These are phyloP conservation scores for Galago senegalensis DNA, from an alignment of 2,797 vertebrate genomes.

Conservation along the genomic window DNA sequence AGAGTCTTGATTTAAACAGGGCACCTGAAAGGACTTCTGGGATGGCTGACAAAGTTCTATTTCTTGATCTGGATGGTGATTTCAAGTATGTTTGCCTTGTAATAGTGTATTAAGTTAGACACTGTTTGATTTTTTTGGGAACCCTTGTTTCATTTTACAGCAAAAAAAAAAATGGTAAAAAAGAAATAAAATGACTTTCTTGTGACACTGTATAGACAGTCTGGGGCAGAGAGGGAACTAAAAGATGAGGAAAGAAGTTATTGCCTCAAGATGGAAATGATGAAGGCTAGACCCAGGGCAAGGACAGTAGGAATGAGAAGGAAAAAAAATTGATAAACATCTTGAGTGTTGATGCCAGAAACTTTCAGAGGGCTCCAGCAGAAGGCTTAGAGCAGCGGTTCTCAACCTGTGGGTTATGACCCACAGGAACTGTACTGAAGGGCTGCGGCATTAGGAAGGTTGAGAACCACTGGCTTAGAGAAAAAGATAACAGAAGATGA, in stretches of 20 bases:
- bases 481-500: neutral
- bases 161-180: neutral
- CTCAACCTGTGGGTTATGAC: too few relatives aligned
- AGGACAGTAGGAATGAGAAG: neutral
- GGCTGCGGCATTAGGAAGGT: too few relatives aligned
- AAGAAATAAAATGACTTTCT: neutral
- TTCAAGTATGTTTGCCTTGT: slow-evolving; percentile 3
- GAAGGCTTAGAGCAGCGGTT: neutral
- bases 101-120: slow-evolving; percentile 33
- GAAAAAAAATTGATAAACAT: slow-evolving; percentile 39
- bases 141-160: neutral
- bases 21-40: neutral
- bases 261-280: neutral
- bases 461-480: neutral
- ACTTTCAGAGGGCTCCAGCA: neutral
- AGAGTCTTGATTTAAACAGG: neutral
- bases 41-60: neutral
- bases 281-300: neutral
- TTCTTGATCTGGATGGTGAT: slow-evolving; percentile 34
- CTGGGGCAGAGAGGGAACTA: neutral
- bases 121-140: neutral
- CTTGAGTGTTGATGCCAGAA: neutral
- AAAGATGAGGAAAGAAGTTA: neutral
- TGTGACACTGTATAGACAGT: neutral
- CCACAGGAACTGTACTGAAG: too few relatives aligned